A percentile compares a stretch with the other conserved stretches of the same genome.
These are phyloP conservation scores for Chaenodraco wilsoni DNA, from an alignment of 2,797 vertebrate genomes.

Conservation along the genomic window DNA sequence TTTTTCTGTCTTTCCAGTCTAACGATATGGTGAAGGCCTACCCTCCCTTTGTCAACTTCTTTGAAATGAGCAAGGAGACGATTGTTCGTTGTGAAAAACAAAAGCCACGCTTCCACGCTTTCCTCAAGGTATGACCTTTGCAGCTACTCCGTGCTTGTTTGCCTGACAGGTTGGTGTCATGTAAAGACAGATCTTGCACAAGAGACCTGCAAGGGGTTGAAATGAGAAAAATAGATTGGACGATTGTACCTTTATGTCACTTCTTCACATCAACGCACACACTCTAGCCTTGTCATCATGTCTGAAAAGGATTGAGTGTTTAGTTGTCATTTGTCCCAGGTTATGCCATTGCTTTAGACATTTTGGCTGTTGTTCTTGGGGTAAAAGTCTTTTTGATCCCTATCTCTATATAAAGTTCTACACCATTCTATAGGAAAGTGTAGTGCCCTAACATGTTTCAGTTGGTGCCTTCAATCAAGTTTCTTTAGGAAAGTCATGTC, in stretches of 20 bases:
- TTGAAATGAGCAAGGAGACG: conserved; percentile 99
- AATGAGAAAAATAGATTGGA: background rate
- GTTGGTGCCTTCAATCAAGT: too few relatives aligned
- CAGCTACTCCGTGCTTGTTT: background rate
- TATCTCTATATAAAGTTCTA: too few relatives aligned
- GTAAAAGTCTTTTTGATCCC: too few relatives aligned
- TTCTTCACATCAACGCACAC: background rate
- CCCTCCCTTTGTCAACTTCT: conserved; percentile 98
- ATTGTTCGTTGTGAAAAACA: conserved; percentile 95
- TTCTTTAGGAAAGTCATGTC: too few relatives aligned
- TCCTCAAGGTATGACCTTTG: conserved; percentile 89
- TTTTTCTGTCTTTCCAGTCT: conserved; percentile 82
- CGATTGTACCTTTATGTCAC: too few relatives aligned
- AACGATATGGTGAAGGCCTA: conserved; percentile 95
- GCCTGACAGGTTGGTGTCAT: background rate
- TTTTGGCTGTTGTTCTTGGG: too few relatives aligned
- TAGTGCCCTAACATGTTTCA: background rate
- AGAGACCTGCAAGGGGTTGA: background rate
- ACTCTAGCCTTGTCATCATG: too few relatives aligned
- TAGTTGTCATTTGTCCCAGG: background rate
- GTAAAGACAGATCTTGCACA: background rate
- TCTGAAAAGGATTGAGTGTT: background rate
- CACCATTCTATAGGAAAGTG: background rate
- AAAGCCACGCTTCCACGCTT: conserved; percentile 98
- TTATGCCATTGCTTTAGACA: background rate